Conservation (phyloP, 2,888 invertebrate species). For the Dimorphilus gyrociliatus region DNA sequence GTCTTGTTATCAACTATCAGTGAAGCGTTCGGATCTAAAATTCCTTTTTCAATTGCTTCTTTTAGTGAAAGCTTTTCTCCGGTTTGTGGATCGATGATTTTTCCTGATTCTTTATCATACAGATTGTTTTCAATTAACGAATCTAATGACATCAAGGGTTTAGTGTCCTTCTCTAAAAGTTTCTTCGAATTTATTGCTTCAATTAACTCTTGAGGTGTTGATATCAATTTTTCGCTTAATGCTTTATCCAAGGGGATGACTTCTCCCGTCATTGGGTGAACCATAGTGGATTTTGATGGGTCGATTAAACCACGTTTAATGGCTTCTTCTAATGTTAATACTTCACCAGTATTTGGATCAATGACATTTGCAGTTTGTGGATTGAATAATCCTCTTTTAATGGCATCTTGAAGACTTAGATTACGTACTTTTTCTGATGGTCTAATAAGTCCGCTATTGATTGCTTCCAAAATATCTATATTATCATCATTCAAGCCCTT, state of each 20-base stretch:
- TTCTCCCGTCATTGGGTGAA: too few species aligned
- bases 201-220: too few species aligned
- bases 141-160: too few species aligned
- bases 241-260: slow-evolving; percentile 66
- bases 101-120: slow-evolving; percentile 51
- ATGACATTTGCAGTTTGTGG: slow-evolving; percentile 52
- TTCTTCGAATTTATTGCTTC: too few species aligned
- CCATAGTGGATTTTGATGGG: too few species aligned
- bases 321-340: slow-evolving; percentile 7
- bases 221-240: slow-evolving; percentile 54
- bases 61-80: slow-evolving; percentile 61
- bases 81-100: too few species aligned
- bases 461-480: too few species aligned
- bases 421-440: too few species aligned
- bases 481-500: slow-evolving; percentile 64
- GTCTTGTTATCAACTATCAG: slow-evolving; percentile 45
- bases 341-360: slow-evolving; percentile 43
- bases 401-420: slow-evolving; percentile 48
- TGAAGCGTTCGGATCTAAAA: slow-evolving; percentile 68
- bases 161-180: too few species aligned
- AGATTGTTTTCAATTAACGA: slow-evolving; percentile 53
- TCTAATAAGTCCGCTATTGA: too few species aligned
- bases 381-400: slow-evolving; percentile 40
- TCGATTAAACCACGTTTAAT: slow-evolving; percentile 17
- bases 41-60: slow-evolving; percentile 65